Base-by-base conservation (phyloP, 2,888 invertebrate species). In the Oligia fasciuncula region DNA sequence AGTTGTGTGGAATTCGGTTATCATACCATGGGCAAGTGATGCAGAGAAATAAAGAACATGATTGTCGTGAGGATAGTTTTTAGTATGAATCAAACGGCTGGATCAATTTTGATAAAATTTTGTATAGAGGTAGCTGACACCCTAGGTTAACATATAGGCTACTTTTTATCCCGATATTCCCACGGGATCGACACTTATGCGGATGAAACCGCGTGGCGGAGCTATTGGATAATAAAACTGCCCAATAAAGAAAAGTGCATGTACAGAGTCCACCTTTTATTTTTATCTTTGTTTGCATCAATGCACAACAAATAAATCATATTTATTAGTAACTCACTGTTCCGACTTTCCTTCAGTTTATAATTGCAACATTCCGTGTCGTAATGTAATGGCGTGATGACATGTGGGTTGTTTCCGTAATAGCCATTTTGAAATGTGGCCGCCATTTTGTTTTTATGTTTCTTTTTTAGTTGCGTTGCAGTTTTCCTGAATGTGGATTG, bases 261-360 rank as follows among this genome's bases (percentile, higher is more conserved):
- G 13, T n/a, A 19, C 35, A 40, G 5, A 17, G 2, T 54, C 19
- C n/a, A 54, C 8, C 4, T 70, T 70, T 70, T 13, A 19, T n/a
- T 71, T 35, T 72, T 54, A 65, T 65, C 14, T 35, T 0, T 57
- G 6, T 17, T 40, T 57, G 46, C 83, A 71, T 46, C 57, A 63
- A 40, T 60, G 46, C 68, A 76, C 54, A 57, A 73, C 57, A 46
- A 80, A 80, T 73, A 76, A 73, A 83, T 84, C 73, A 73, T 17
- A n/a, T 69, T 75, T 63, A 69, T 49, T 54, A 43, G n/a, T 43
- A 46, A 74, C 40, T 54, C n/a, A 63, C 1, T 5, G 49, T 85
- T 79, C 76, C 83, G 23, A 40, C 83, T 83, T 85, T 85, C 85
- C 8, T 65, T 66, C 17, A 17, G 1, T 77, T 77, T 80, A 78